Evolutionary conservation across 2,888 invertebrate genomes (phyloP), one percentile per base, ranked within the genome.

Genomic region (Leptinotarsa rubiginosa): DNA sequence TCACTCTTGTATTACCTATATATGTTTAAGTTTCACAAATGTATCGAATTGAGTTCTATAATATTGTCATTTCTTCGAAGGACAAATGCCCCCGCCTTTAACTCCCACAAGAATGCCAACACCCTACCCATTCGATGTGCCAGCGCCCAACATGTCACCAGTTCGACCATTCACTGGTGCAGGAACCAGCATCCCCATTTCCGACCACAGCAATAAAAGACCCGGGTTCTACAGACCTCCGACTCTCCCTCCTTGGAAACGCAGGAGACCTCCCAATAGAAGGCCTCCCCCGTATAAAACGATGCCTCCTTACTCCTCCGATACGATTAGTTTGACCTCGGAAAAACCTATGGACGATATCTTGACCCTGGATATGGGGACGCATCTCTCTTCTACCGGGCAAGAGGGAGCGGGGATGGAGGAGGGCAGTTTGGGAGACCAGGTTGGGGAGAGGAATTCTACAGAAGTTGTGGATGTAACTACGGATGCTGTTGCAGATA

Each of bases 111-210:
- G 91, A 81, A 88, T 89, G 1, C 90, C 90, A 0, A 92, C 93
- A 0, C 94, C 94, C 0, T 95, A 95, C 85, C 94, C 95, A 0
- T 96, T 95, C 80, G 94, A 94, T 83, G 88, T 92, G 68, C 92
- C 93, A 7, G 91, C 91, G 1, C 91, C 91, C 75, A 88, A 89
- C 71, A 87, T 89, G 62, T 88, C 87, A 12, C 90, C 92, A 0
- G 85, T 90, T 4, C 88, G 91, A 66, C 93, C 93, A 0, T 92
- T 76, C 20, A 72, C 70, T 0, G 77, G 76, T 15, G 65, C 77
- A 16, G 78, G 77, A 15, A 78, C 56, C 31, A 76, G 90, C 78
- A 86, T 91, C 74, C 93, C 93, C 77, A 88, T 79, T 75, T 93
- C 94, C 3, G 94, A 95, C 81, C 93, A 93, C 74, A 74, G 74